A percentile compares a stretch with the other conserved stretches of the same genome.
These are phyloP conservation scores for Euwallacea fornicatus DNA, from an alignment of 1,140 invertebrate genomes.

Conservation along the genomic window DNA sequence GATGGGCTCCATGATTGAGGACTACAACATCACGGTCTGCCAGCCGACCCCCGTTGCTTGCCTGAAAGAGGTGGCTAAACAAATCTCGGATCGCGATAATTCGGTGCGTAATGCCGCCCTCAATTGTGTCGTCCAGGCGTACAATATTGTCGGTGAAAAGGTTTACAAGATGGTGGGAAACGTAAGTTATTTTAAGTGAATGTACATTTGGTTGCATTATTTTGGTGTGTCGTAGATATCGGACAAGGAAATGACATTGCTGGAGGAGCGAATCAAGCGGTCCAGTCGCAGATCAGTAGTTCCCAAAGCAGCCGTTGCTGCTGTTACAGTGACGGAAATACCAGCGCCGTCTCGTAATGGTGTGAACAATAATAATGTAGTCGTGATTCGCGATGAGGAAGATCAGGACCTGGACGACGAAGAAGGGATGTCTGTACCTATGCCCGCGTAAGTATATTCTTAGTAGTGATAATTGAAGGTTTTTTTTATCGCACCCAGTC, in stretches of 20 bases:
- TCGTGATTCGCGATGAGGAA: constrained; percentile 23
- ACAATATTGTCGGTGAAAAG: constrained; percentile 86
- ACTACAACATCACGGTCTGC: constrained; percentile 72
- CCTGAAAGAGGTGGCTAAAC: constrained; percentile 90
- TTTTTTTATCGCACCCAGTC: no score
- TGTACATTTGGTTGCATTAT: not conserved
- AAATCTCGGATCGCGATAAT: constrained; percentile 95
- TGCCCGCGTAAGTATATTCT: constrained; percentile 39
- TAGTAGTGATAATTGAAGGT: not conserved
- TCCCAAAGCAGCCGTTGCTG: constrained; percentile 26
- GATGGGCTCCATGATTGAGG: constrained; percentile 83
- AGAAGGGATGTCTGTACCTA: constrained; percentile 40
- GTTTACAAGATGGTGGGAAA: constrained; percentile 90
- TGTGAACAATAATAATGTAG: constrained; percentile 8
- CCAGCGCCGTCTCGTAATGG: constrained; percentile 16
- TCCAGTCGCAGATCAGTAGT: constrained; percentile 62
- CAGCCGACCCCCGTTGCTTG: constrained; percentile 73
- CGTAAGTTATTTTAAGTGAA: constrained; percentile 56
- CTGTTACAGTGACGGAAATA: constrained; percentile 12
- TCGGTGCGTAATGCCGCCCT: constrained; percentile 93
- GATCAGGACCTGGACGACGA: constrained; percentile 41
- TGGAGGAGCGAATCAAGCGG: constrained; percentile 94
- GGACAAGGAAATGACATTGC: constrained; percentile 90
- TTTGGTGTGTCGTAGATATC: constrained; percentile 65
- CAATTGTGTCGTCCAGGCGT: constrained; percentile 90